Conservation (phyloP, 37 sponge, comb jelly and placozoan genomes). For the Mnemiopsis leidyi region DNA sequence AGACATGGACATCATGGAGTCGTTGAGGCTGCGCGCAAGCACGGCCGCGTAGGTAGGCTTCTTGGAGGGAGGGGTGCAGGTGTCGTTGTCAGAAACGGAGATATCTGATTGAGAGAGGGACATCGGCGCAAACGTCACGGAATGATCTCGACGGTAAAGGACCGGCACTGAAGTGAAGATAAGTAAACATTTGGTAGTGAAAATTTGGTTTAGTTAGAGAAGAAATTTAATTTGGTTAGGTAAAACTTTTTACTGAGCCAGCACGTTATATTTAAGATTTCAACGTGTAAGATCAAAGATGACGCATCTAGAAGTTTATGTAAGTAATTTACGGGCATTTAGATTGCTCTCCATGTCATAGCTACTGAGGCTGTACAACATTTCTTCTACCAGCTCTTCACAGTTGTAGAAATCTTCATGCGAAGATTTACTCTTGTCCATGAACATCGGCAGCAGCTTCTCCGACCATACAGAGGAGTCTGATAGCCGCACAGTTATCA, state of each 20-base stretch:
- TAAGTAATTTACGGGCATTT: slow-evolving; percentile 38
- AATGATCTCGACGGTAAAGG: slow-evolving; percentile 3
- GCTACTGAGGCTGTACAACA: slow-evolving; percentile 40
- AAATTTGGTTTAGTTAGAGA: too few relatives aligned
- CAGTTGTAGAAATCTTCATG: slow-evolving; percentile 50
- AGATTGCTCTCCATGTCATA: slow-evolving; percentile 47
- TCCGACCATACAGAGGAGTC: slow-evolving; percentile 55
- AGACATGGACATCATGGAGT: slow-evolving; percentile 64
- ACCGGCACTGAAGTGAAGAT: slow-evolving; percentile 1
- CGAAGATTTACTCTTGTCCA: slow-evolving; percentile 24
- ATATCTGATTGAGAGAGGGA: slow-evolving; percentile 20
- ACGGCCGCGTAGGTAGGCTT: slow-evolving; percentile 46
- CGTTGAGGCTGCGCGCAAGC: slow-evolving; percentile 36
- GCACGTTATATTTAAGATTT: too few relatives aligned
- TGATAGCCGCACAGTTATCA: slow-evolving; percentile 1
- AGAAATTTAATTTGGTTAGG: too few relatives aligned
- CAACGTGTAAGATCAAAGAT: too few relatives aligned
- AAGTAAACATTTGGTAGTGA: too few relatives aligned
- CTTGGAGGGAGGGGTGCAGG: background rate
- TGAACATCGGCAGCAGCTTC: slow-evolving; percentile 47
- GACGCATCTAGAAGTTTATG: too few relatives aligned
- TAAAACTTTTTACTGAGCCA: too few relatives aligned
- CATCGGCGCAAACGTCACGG: slow-evolving; percentile 22
- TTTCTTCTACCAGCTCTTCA: slow-evolving; percentile 51
- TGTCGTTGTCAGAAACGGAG: background rate